phyloP scores from a whole-genome alignment of 2,888 invertebrate genomes.

The Alcis repandata region DNA sequence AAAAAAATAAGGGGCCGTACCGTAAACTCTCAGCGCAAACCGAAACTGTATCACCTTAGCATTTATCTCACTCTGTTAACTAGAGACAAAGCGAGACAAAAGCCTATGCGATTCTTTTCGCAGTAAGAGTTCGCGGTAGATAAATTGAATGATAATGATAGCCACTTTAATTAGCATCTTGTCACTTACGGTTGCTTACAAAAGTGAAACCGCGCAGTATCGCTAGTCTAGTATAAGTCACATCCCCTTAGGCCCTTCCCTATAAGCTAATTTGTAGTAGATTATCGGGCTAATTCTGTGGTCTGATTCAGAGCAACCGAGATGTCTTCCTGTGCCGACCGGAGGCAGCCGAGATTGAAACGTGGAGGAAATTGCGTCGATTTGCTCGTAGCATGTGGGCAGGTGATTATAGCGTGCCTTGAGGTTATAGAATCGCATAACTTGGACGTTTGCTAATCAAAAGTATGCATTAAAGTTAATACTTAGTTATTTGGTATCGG shows the following conservation, averaged over 20 bases:
- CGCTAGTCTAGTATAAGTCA: no score
- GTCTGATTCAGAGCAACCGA: constrained; percentile 46
- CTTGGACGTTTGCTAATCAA: constrained; percentile 26
- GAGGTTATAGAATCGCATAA: constrained; percentile 24
- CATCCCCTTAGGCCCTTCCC: neutral
- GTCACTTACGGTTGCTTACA: no score
- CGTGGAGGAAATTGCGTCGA: constrained; percentile 43
- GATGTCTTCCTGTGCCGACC: constrained; percentile 54
- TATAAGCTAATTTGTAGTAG: constrained; percentile 31
- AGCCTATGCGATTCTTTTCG: no score
- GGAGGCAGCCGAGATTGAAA: constrained; percentile 51
- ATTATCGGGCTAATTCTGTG: constrained; percentile 48
- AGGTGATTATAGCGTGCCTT: constrained; percentile 25
- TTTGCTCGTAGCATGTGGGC: constrained; percentile 13
- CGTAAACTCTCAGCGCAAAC: no score
- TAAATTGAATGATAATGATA: no score
- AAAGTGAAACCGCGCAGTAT: no score
- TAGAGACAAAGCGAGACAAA: no score
- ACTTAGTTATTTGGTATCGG: neutral
- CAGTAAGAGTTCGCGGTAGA: no score
- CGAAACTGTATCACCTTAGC: no score
- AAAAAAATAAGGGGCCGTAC: no score
- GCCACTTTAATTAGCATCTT: no score
- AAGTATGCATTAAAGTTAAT: constrained; percentile 3
- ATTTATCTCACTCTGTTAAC: no score